A percentile compares a stretch with the other conserved stretches of the same genome.
Conservation (phyloP, 2,113 vertebrate genomes). For the Bostrychus sinensis region DNA sequence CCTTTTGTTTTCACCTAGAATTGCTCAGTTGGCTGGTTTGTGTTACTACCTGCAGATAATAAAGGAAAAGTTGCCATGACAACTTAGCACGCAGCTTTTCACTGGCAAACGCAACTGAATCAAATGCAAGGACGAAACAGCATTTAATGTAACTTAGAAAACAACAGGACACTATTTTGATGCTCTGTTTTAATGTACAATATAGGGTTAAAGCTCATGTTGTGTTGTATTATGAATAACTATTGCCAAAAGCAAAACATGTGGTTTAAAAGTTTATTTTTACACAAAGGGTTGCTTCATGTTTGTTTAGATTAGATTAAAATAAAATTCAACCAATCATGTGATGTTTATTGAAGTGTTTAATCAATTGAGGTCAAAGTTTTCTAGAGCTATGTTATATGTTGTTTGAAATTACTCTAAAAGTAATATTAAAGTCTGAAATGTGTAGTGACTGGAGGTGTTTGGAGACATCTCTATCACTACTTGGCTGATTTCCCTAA, state of each 20-base stretch:
- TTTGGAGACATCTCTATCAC: background rate
- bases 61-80: background rate
- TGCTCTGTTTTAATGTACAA: background rate
- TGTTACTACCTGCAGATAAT: background rate
- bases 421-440: background rate
- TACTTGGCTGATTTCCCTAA: constrained; percentile 54
- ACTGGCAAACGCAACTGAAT: background rate
- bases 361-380: no score
- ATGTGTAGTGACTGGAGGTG: background rate
- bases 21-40: background rate
- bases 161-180: no score
- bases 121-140: no score
- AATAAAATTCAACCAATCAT: no score
- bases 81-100: background rate
- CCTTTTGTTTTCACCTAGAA: background rate
- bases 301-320: background rate
- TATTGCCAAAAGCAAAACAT: background rate
- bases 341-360: no score
- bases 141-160: no score
- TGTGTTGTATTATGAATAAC: no score
- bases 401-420: no score
- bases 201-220: no score
- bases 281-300: no score
- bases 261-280: background rate
- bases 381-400: no score